Evolutionary conservation across 2,888 invertebrate genomes (phyloP), one percentile per base, ranked within the genome.

Genomic region (Oscheius sp.): DNA sequence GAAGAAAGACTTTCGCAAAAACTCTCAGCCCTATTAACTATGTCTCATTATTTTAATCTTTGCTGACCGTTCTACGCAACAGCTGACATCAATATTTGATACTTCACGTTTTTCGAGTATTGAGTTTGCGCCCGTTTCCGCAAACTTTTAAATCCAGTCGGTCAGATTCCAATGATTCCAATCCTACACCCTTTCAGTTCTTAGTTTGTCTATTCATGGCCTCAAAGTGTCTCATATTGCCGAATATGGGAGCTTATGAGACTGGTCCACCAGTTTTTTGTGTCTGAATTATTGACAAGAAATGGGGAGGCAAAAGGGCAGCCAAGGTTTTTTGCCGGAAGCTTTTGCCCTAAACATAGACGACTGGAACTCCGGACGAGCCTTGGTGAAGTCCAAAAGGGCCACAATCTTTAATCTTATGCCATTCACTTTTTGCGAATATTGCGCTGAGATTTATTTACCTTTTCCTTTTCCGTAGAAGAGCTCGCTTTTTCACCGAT

Each of bases 1-100:
- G n/a, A n/a, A n/a, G n/a, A n/a, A n/a, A n/a, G n/a, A n/a, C n/a
- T n/a, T n/a, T n/a, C n/a, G n/a, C n/a, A n/a, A n/a, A n/a, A n/a
- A n/a, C n/a, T n/a, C n/a, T n/a, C n/a, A n/a, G n/a, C n/a, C n/a
- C n/a, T n/a, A n/a, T n/a, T n/a, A n/a, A n/a, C n/a, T n/a, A n/a
- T n/a, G n/a, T n/a, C n/a, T n/a, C n/a, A n/a, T n/a, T n/a, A n/a
- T n/a, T n/a, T 20, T 55, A 55, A 55, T 34, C 55, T 55, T 55
- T 17, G 33, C 33, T 55, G 55, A 55, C 33, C 55, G 34, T 34
- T 15, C 55, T 25, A 55, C 55, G 55, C 55, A 55, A 55, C 55
- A 55, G 55, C 55, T 55, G 55, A 55, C 55, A 55, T 37, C 55
- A 55, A 55, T 55, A 34, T 55, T 55, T 55, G 55, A 55, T 55